These are phyloP conservation scores for Elephantulus edwardii DNA, from an alignment of 2,113 vertebrate species.

Conservation along the genomic window DNA sequence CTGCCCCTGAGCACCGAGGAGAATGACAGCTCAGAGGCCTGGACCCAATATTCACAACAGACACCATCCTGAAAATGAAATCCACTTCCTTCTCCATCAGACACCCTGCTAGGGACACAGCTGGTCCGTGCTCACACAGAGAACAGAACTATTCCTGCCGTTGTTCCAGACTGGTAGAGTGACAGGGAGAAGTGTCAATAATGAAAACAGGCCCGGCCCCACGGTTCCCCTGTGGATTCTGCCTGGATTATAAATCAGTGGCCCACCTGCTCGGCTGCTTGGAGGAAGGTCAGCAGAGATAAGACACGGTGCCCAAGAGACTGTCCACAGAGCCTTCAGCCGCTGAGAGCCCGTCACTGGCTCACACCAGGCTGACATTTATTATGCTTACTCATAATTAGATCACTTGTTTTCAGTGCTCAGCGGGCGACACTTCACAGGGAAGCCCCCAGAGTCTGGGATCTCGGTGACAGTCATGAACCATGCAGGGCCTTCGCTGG, in stretches of 20 bases:
- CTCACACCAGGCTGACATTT: slow-evolving; percentile 6
- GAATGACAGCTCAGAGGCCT: background rate
- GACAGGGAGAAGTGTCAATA: background rate
- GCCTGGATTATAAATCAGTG: background rate
- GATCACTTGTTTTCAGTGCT: background rate
- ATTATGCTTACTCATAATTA: slow-evolving; percentile 43
- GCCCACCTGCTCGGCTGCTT: background rate
- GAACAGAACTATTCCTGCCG: background rate
- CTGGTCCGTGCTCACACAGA: background rate
- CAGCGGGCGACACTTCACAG: background rate
- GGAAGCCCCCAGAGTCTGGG: background rate
- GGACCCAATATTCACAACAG: background rate
- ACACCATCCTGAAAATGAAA: background rate
- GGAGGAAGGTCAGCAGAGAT: background rate
- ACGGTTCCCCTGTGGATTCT: background rate
- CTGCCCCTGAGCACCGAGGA: background rate
- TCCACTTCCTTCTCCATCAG: background rate
- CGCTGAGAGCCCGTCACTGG: background rate
- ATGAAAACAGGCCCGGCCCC: background rate
- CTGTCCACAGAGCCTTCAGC: background rate
- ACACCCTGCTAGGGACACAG: background rate
- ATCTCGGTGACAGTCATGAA: background rate
- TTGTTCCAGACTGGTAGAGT: background rate
- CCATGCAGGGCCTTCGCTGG: background rate
- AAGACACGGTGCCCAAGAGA: background rate